Conservation (phyloP, 2,113 vertebrate species). For the Caracal caracal region DNA sequence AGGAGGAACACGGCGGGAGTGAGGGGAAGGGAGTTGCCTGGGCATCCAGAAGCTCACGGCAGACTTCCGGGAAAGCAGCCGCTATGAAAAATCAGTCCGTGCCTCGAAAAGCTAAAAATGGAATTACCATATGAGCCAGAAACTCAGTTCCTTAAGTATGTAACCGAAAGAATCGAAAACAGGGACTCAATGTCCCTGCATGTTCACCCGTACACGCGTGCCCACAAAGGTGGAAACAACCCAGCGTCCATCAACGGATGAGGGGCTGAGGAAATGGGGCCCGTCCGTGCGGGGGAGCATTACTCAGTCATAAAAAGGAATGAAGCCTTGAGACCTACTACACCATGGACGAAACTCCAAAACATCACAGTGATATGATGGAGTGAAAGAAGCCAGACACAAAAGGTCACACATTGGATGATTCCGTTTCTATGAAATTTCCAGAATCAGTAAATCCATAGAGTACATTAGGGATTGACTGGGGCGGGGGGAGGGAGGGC, state of each 20-base stretch:
- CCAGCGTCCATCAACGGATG: not conserved
- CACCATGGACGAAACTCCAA: not conserved
- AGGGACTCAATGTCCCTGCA: not conserved
- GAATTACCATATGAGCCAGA: not conserved
- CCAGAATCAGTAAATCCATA: not conserved
- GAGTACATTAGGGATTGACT: not conserved
- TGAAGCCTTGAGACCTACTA: too few species aligned
- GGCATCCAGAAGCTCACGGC: not conserved
- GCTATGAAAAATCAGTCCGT: not conserved
- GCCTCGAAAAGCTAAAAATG: not conserved
- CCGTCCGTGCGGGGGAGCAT: not conserved
- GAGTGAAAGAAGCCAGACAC: not conserved
- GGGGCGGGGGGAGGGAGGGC: too few species aligned
- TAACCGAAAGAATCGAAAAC: not conserved
- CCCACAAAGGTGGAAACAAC: not conserved
- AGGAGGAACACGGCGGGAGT: not conserved
- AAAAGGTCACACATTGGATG: not conserved
- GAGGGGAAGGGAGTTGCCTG: not conserved
- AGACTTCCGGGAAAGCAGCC: not conserved
- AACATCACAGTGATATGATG: not conserved
- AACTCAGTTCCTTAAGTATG: not conserved
- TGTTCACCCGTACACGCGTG: not conserved
- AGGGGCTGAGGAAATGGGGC: not conserved
- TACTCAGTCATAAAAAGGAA: not conserved
- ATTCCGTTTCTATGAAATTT: not conserved